Percentiles rank a stretch among this genome's conserved stretches.
Evolutionary conservation across 2,797 vertebrate genomes (phyloP).

Genomic region (Cryptoblepharus egeriae): DNA sequence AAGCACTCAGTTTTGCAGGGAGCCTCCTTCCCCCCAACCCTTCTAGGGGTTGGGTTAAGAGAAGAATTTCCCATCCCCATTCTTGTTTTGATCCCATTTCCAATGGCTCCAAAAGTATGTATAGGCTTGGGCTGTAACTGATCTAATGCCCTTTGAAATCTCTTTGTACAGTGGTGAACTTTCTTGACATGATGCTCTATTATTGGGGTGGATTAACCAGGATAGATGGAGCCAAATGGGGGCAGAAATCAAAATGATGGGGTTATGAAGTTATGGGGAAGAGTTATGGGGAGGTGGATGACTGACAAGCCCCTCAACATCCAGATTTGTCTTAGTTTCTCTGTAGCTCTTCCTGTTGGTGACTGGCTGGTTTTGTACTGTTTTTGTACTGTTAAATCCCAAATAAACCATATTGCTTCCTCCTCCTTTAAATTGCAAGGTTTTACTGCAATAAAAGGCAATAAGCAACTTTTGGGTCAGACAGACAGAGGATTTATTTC

Average conservation of each 20-base stretch:
- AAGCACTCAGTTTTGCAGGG: too few species aligned
- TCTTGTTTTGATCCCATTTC: too few species aligned
- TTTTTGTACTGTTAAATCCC: background rate
- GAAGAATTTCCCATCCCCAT: too few species aligned
- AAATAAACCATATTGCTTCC: background rate
- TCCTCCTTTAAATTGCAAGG: background rate
- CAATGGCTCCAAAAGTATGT: too few species aligned
- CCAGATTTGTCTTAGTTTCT: background rate
- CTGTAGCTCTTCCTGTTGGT: background rate
- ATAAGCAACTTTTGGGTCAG: too few species aligned
- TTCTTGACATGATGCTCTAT: background rate
- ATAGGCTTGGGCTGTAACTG: too few species aligned
- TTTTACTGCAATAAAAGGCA: background rate
- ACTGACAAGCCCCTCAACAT: background rate
- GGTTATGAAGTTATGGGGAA: too few species aligned
- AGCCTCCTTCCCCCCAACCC: too few species aligned
- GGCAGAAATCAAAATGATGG: slow-evolving; percentile 13
- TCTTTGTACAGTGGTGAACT: background rate
- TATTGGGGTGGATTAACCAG: background rate
- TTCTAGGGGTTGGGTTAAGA: too few species aligned
- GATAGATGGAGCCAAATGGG: background rate
- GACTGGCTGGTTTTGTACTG: background rate
- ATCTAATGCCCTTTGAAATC: background rate
- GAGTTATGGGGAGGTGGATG: too few species aligned
- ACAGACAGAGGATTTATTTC: too few species aligned